Evolutionary conservation across 2,113 vertebrate genomes (phyloP).

Genomic region (Myodes glareolus): DNA sequence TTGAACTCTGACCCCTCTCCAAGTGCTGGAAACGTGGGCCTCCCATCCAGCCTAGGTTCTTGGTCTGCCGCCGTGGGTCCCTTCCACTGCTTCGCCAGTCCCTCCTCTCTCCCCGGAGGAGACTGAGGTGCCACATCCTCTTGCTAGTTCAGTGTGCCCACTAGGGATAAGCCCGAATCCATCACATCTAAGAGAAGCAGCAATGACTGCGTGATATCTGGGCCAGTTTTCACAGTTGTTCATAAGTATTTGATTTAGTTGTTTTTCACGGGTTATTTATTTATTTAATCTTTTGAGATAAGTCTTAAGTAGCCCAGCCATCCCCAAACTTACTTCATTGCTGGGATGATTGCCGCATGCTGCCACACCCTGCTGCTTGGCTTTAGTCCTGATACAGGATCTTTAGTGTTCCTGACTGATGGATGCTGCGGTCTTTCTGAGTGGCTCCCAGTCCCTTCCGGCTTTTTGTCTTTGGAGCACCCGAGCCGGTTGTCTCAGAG

Average conservation of each 20-base stretch:
- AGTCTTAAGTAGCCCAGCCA: neutral
- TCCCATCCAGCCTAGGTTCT: neutral
- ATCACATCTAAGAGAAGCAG: neutral
- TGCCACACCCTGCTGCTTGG: neutral
- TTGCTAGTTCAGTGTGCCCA: rapidly evolving
- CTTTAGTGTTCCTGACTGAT: neutral
- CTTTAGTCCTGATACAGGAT: neutral
- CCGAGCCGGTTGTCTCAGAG: neutral
- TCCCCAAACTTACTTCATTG: neutral
- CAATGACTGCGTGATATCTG: too few relatives aligned
- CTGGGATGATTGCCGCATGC: neutral
- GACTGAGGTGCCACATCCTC: neutral
- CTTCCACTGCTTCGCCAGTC: rapidly evolving
- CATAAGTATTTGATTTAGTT: neutral
- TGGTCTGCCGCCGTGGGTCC: neutral
- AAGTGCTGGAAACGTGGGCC: too few relatives aligned
- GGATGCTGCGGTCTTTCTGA: neutral
- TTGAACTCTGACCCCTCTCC: neutral
- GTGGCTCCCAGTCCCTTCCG: too few relatives aligned
- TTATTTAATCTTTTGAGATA: neutral
- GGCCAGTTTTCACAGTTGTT: neutral
- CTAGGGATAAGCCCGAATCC: neutral
- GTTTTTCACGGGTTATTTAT: neutral
- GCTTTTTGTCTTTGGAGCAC: neutral
- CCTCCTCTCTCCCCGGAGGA: neutral